Base-by-base conservation (phyloP, 2,888 invertebrate genomes). In the Hypercompe scribonia region DNA sequence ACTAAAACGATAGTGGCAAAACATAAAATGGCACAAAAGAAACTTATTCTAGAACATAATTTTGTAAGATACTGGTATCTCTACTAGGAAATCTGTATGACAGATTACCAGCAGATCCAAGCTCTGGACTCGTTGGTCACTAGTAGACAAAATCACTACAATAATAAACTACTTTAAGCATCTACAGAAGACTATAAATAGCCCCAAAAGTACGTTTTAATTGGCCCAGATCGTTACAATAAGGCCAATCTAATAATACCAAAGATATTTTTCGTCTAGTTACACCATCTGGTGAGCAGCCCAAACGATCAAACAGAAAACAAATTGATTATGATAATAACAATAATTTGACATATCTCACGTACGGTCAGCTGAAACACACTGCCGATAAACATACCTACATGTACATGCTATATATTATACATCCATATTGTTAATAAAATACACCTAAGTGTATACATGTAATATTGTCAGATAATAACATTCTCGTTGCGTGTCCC, bases 171-270 rank as follows among this genome's bases (percentile, higher is more conserved):
- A 10, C 46, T 31, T 13, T 11, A 46, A 66, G 7, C 66, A 66
- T 46, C 66, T 66, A 21, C 33, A 66, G 11, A 5, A 46, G 11
- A 46, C 33, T 33, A 66, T 66, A 46, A 24, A 46, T 46, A 46
- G 65, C 28, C 18, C 42, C 18, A 66, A 42, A 66, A 42, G 24
- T 66, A 46, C 46, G 33, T 66, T 46, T 46, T 31, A 46, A 66
- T 66, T 24, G 66, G 33, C 66, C 66, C 33, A 46, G 46, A 66
- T 46, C 28, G 28, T 46, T 33, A 66, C 46, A 66, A 66, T 66
- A 46, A 66, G 46, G 66, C 31, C 24, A 24, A 24, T 66, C 66
- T 66, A 66, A 46, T 31, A 33, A 66, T 66, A 46, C 11, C 11
- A 21, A 21, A 24, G 33, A 66, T 66, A 66, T 66, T 66, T 24